Base-by-base conservation (phyloP, 53 echinoderm and acorn worm genomes). In the Arbacia lixula region DNA sequence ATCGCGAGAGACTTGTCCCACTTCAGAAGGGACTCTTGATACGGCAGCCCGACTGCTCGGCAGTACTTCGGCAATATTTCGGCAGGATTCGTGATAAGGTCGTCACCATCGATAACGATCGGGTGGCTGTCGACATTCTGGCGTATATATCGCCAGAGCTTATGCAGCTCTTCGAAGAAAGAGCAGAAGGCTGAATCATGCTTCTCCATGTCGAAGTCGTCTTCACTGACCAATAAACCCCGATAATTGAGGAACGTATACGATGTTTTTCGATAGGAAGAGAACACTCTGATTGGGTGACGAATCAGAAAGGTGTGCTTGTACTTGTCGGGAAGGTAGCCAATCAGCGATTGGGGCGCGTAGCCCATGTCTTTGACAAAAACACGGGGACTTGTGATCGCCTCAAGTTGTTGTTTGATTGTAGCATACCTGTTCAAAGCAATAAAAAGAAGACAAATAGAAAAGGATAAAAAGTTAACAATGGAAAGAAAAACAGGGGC, bases 21-120 rank as follows among this genome's bases (percentile, higher is more conserved):
- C 31, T 36, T 65, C 36, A 65, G n/a, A n/a, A 65, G 66, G 28
- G 66, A 65, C 66, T 65, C 66, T 6, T n/a, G 35, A 37, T 65
- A 65, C 37, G 66, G 37, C 12, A 65, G 37, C 66, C 66, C 66
- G 16, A 65, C 20, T 2, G 66, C 66, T 65, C 66, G 14, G 66
- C 66, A 65, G 37, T 36, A 65, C 17, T 36, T 65, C 66, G 66
- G n/a, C 66, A 65, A 65, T 37, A 36, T 65, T 65, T 65, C 66
- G 66, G 66, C 5, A 12, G 66, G 66, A 37, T 65, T 65, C 66
- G 66, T 6, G n/a, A 65, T 20, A 30, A 65, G 37, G 19, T 65
- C 66, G 66, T 65, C 66, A n/a, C 66, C 37, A 37, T 65, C 66
- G 2, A 65, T 65, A 35, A 65, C 66, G 66, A 65, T 65, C 66